Evolutionary conservation across 2,797 vertebrate genomes (phyloP), one percentile per base, ranked within the genome.

Genomic region (Todus mexicanus): DNA sequence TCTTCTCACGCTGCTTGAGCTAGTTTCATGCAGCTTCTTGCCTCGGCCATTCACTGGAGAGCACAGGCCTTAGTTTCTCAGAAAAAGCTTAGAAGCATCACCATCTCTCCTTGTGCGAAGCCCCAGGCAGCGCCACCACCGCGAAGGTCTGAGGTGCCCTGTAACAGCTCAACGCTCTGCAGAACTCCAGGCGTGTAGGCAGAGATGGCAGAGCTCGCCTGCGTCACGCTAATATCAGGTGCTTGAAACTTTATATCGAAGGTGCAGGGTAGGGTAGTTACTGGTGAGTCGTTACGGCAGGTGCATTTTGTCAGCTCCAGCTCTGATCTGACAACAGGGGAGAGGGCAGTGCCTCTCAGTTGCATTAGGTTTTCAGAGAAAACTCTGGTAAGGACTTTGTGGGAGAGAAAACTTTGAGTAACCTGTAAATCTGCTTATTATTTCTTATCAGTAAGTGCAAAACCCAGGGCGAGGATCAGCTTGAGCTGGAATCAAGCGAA

Each of bases 171-270:
- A 29, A 2, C 2, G 21, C 77, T 23, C 76, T 84, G 37, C 79
- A 81, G 25, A 65, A 37, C 77, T 25, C 92, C 11, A 23, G 56
- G 31, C 50, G 68, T 20, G 15, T 5, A 17, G 20, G 42, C 77
- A 83, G 56, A 43, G 45, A 53, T 3, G 10, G 59, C 75, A 91
- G 77, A 86, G 38, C 64, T 73, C 0, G 0, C 69, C 81, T 42
- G 33, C 1, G 9, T 75, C 75, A 72, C 13, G 1, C 50, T 65
- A 19, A 37, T 33, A 72, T 84, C 75, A 72, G 78, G 78, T 77
- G 86, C 90, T 81, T 92, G 92, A 93, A 93, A 92, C 84, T 65
- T 74, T 83, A 83, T 84, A 78, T 69, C 45, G 86, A 89, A 94
- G 84, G 86, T 85, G 72, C 78, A 45, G 84, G 72, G 72, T 7